phyloP scores from a whole-genome alignment of 2,888 invertebrate genomes.

The Cryptocephalus moraei region DNA sequence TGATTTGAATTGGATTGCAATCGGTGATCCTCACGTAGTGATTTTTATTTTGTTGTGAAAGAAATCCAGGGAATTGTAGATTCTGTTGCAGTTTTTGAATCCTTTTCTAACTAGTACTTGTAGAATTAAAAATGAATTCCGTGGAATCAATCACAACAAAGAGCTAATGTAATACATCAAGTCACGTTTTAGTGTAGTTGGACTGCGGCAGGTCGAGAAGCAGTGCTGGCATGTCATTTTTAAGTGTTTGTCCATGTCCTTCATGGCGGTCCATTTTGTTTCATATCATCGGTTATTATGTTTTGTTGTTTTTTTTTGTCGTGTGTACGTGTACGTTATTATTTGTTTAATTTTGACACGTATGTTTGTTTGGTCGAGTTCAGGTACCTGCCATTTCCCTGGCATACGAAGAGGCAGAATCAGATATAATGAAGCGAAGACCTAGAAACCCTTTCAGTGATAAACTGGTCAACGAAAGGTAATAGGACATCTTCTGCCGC shows the following conservation, averaged over 20 bases:
- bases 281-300: neutral
- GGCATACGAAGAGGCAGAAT: constrained; percentile 97
- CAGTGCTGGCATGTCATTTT: constrained; percentile 31
- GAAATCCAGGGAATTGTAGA: no score
- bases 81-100: no score
- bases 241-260: constrained; percentile 21
- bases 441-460: constrained; percentile 95
- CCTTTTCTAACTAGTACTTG: no score
- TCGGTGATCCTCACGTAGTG: no score
- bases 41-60: no score
- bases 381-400: constrained; percentile 97
- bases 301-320: neutral
- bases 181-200: constrained; percentile 1
- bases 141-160: no score
- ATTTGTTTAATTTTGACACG: no score
- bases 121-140: no score
- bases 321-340: constrained; percentile 18
- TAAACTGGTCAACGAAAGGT: constrained; percentile 98
- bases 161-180: no score
- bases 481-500: constrained; percentile 33
- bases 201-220: constrained; percentile 29
- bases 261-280: constrained; percentile 16
- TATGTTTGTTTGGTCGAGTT: constrained; percentile 26
- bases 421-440: constrained; percentile 98
- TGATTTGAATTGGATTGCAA: neutral